Evolutionary conservation across 2,113 vertebrate species (phyloP).

Genomic region (Prionailurus viverrinus): DNA sequence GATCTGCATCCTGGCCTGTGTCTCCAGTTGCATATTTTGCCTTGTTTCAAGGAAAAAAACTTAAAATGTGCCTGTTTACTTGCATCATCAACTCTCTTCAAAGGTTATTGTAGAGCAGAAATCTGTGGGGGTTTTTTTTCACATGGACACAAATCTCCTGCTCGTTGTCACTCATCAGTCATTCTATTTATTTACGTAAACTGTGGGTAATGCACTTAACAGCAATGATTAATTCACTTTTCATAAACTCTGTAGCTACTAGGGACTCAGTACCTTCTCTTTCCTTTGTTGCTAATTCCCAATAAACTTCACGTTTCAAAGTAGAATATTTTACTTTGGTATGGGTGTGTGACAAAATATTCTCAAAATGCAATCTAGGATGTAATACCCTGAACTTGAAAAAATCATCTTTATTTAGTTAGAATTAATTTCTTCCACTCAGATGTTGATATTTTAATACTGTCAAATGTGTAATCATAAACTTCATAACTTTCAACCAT

Average conservation of each 20-base stretch:
- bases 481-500: constrained; percentile 59
- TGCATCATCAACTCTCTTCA: background rate
- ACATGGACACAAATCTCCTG: background rate
- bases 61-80: constrained; percentile 27
- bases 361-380: constrained; percentile 44
- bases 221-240: background rate
- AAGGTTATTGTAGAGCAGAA: background rate
- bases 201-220: background rate
- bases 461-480: constrained; percentile 63
- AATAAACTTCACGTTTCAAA: background rate
- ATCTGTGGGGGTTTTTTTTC: background rate
- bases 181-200: background rate
- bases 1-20: background rate
- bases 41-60: constrained; percentile 40
- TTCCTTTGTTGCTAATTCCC: constrained; percentile 32
- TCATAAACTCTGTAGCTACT: background rate
- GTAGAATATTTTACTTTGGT: constrained; percentile 11
- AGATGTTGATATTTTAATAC: constrained; percentile 71
- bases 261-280: background rate
- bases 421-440: constrained; percentile 54
- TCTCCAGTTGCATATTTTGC: background rate
- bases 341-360: constrained; percentile 18
- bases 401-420: constrained; percentile 63
- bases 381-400: constrained; percentile 49
- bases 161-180: background rate